A percentile compares a stretch with the other conserved stretches of the same genome.
These are phyloP conservation scores for Gymnodraco acuticeps DNA, from an alignment of 2,797 vertebrate species.

Conservation along the genomic window DNA sequence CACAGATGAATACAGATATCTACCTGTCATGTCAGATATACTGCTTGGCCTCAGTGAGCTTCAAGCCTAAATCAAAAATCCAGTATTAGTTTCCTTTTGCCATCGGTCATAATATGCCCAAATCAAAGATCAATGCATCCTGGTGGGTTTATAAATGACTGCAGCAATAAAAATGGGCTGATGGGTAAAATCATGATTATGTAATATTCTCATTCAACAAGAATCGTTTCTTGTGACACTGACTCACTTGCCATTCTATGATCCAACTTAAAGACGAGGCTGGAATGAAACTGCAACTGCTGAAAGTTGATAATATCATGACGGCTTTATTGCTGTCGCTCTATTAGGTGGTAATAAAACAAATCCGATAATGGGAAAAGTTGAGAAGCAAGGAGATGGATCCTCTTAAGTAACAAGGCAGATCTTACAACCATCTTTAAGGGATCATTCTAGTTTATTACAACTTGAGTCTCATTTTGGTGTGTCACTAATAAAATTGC, in stretches of 20 bases:
- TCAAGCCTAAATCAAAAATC: conserved; percentile 71
- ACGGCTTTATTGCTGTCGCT: conserved; percentile 13
- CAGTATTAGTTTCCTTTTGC: conserved; percentile 68
- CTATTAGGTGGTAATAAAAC: neutral
- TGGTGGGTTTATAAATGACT: conserved; percentile 63
- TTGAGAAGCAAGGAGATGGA: neutral
- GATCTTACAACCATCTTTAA: neutral
- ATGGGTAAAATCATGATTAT: conserved; percentile 54
- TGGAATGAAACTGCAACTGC: conserved; percentile 16
- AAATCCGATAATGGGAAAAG: neutral
- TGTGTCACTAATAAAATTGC: neutral
- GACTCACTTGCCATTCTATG: conserved; percentile 22
- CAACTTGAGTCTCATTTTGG: neutral
- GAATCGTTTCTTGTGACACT: conserved; percentile 40
- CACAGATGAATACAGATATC: conserved; percentile 69
- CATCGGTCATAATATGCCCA: conserved; percentile 59
- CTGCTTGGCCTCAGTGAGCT: conserved; percentile 50
- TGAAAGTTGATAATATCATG: conserved; percentile 7
- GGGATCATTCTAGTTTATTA: neutral
- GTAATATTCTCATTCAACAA: conserved; percentile 47
- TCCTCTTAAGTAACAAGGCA: conserved; percentile 9
- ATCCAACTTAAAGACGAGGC: conserved; percentile 43
- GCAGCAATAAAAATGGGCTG: conserved; percentile 62
- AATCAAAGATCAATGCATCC: conserved; percentile 67
- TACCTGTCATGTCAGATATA: conserved; percentile 61